These are phyloP conservation scores for Cryptophagus acutangulus DNA, from an alignment of 2,888 invertebrate species.

Conservation along the genomic window DNA sequence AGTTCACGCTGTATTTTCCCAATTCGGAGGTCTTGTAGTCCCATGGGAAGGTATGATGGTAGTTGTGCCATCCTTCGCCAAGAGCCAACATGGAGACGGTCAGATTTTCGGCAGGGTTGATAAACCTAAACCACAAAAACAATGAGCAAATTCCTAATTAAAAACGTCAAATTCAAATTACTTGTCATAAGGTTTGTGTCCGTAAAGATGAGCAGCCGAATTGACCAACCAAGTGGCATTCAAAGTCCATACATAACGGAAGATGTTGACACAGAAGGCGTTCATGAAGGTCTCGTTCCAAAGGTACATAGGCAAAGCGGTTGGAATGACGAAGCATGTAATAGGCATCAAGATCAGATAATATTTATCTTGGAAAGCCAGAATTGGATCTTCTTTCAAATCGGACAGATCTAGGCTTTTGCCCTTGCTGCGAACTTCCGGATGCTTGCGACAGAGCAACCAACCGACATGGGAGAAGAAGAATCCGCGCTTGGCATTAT, in stretches of 20 bases:
- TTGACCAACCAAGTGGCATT: conserved; percentile 87
- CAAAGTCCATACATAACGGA: conserved; percentile 72
- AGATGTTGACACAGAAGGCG: conserved; percentile 64
- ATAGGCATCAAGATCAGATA: conserved; percentile 69
- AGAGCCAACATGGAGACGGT: conserved; percentile 63
- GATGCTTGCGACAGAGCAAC: conserved; percentile 87
- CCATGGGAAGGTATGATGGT: conserved; percentile 82
- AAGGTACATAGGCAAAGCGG: conserved; percentile 64
- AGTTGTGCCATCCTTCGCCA: conserved; percentile 84
- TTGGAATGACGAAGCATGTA: conserved; percentile 73
- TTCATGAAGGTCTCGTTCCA: conserved; percentile 71
- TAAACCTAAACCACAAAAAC: conserved; percentile 44
- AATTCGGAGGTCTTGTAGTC: conserved; percentile 80
- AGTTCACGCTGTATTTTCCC: conserved; percentile 66
- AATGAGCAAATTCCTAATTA: background rate
- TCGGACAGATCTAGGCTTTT: conserved; percentile 81
- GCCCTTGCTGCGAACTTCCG: conserved; percentile 81
- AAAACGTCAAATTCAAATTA: conserved; percentile 38
- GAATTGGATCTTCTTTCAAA: conserved; percentile 72
- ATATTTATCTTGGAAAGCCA: conserved; percentile 70
- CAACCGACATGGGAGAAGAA: conserved; percentile 96
- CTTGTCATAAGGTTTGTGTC: conserved; percentile 70
- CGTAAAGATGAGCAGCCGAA: conserved; percentile 81
- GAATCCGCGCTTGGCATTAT: conserved; percentile 88
- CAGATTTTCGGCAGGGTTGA: conserved; percentile 69